Conservation (phyloP, 2,113 vertebrate species). For the Chauna torquata region DNA sequence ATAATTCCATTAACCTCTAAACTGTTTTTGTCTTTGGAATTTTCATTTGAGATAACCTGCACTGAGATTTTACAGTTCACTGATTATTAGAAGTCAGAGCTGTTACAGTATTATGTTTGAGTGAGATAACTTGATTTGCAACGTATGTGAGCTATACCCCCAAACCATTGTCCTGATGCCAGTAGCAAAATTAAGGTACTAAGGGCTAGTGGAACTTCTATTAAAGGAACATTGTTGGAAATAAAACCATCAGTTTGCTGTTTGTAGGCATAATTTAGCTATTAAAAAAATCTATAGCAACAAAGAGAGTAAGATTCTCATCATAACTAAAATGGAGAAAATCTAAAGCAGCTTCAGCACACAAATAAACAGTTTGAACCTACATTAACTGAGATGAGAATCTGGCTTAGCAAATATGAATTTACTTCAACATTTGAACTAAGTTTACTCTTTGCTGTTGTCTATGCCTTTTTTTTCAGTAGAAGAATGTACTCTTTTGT, state of each 20-base stretch:
- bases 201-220: background rate
- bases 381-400: background rate
- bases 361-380: background rate
- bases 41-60: conserved; percentile 39
- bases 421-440: background rate
- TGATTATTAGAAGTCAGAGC: conserved; percentile 32
- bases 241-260: background rate
- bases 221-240: background rate
- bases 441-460: background rate
- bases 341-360: background rate
- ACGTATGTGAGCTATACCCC: background rate
- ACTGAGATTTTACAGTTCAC: conserved; percentile 26
- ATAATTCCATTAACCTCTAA: conserved; percentile 40
- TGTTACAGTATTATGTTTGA: background rate
- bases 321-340: conserved; percentile 52
- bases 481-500: background rate
- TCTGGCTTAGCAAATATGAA: background rate
- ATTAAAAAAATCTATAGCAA: background rate
- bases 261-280: background rate
- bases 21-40: conserved; percentile 9
- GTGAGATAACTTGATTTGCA: conserved; percentile 40
- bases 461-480: background rate
- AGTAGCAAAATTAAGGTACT: background rate
- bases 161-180: background rate
- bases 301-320: conserved; percentile 2